Conservation (phyloP, 2,888 invertebrate genomes). For the Agriopis aurantiaria region DNA sequence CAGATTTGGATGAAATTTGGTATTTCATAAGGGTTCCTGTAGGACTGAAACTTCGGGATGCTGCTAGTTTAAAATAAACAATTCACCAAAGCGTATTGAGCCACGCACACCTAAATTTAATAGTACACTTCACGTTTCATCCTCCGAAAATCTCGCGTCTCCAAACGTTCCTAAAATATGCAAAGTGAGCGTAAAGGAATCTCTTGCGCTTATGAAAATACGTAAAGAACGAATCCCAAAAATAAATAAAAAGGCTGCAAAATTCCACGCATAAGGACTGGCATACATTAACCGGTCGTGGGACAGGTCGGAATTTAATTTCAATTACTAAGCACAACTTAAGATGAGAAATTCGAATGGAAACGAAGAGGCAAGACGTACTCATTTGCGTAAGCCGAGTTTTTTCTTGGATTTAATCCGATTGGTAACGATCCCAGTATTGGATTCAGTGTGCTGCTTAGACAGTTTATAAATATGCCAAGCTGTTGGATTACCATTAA, state of each 20-base stretch:
- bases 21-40: too few relatives aligned
- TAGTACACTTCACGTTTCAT: constrained; percentile 18
- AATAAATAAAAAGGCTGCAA: constrained; percentile 34
- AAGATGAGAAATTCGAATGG: constrained; percentile 67
- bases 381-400: constrained; percentile 68
- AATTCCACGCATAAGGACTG: constrained; percentile 31
- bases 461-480: constrained; percentile 6
- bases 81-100: constrained; percentile 9
- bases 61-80: neutral
- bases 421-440: constrained; percentile 53
- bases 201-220: constrained; percentile 34
- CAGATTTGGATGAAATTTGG: too few relatives aligned
- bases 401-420: constrained; percentile 63
- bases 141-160: constrained; percentile 21
- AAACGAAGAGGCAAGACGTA: constrained; percentile 51
- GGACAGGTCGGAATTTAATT: constrained; percentile 69
- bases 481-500: constrained; percentile 11
- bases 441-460: constrained; percentile 21
- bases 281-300: constrained; percentile 54
- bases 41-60: too few relatives aligned
- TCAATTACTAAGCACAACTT: constrained; percentile 71
- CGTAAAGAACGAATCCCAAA: constrained; percentile 29
- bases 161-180: constrained; percentile 29
- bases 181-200: constrained; percentile 33
- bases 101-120: constrained; percentile 13